These are phyloP conservation scores for Zaprionus nigranus DNA, from an alignment of 1,140 invertebrate genomes.

Conservation along the genomic window DNA sequence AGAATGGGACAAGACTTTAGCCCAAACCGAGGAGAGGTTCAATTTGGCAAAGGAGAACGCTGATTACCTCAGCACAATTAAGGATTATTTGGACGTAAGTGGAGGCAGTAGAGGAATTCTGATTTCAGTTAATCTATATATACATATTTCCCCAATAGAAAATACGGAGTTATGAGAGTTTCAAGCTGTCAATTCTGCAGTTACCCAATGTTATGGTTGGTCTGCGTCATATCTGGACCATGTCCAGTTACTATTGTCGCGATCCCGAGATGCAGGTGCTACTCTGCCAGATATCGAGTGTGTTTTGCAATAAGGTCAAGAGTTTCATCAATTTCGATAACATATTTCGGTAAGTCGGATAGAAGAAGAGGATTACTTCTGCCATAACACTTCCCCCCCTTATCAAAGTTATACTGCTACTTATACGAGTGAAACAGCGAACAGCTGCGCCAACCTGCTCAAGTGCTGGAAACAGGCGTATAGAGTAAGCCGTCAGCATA, in stretches of 20 bases:
- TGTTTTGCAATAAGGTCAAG: constrained; percentile 90
- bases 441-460: constrained; percentile 88
- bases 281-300: constrained; percentile 92
- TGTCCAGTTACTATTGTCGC: constrained; percentile 90
- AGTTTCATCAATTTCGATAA: constrained; percentile 89
- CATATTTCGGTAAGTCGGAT: constrained; percentile 88
- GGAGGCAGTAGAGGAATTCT: not conserved
- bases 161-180: constrained; percentile 89
- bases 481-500: constrained; percentile 90
- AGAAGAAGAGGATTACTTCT: not conserved
- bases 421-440: constrained; percentile 86
- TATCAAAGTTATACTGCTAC: constrained; percentile 85
- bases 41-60: constrained; percentile 93
- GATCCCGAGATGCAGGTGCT: constrained; percentile 92
- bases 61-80: constrained; percentile 92
- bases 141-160: constrained; percentile 85
- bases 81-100: constrained; percentile 91
- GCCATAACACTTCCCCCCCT: too few species aligned
- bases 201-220: constrained; percentile 92
- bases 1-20: constrained; percentile 85
- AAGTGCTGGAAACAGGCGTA: constrained; percentile 91
- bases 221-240: constrained; percentile 92
- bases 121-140: not conserved
- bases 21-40: constrained; percentile 89
- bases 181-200: constrained; percentile 89